Percentiles rank a stretch among this genome's conserved stretches.
phyloP scores from a whole-genome alignment of 2,113 vertebrate species.

The Centropus unirufus region DNA sequence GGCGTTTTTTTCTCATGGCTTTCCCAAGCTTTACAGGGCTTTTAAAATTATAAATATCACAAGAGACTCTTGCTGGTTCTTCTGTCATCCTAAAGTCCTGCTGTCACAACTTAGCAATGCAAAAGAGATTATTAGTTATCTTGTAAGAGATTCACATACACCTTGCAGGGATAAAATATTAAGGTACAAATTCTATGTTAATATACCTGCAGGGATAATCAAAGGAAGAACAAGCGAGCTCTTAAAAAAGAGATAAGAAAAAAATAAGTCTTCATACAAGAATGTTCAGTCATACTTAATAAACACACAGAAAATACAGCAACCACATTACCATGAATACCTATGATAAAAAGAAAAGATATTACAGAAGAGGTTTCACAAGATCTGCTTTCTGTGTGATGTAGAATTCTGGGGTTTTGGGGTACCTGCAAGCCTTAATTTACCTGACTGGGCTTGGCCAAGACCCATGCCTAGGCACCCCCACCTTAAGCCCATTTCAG shows the following conservation, averaged over 20 bases:
- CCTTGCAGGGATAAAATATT: background rate
- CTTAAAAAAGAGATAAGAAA: background rate
- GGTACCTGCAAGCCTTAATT: background rate
- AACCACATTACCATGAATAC: background rate
- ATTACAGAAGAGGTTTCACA: background rate
- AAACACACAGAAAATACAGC: background rate
- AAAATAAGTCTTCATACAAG: background rate
- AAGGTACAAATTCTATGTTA: background rate
- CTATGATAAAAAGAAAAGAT: background rate
- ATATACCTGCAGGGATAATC: background rate
- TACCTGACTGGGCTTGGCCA: background rate
- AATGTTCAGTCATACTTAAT: background rate
- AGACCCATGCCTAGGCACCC: background rate
- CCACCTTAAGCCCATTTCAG: rapidly evolving
- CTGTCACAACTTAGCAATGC: background rate
- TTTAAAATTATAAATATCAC: background rate
- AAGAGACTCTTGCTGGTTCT: background rate
- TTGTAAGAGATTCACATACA: background rate
- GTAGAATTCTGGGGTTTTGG: background rate
- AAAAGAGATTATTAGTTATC: background rate
- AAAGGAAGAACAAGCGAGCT: background rate
- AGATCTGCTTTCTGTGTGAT: background rate
- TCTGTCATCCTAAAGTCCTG: background rate
- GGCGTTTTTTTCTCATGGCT: background rate
- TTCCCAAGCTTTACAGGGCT: background rate